Evolutionary conservation across 1,140 invertebrate genomes (phyloP), one percentile per base, ranked within the genome.

Genomic region (Leptopilina clavipes): DNA sequence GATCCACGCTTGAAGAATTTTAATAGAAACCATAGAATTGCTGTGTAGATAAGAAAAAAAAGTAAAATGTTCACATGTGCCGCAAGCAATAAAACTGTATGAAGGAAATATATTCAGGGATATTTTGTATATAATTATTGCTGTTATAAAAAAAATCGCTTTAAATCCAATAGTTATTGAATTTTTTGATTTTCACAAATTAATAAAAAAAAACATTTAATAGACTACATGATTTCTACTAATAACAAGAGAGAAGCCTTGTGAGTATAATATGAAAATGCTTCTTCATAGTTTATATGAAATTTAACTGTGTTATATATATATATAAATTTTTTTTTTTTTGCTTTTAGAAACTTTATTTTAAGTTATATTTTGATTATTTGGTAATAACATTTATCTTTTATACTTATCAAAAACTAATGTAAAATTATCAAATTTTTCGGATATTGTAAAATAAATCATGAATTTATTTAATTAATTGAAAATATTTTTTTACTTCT

Each of bases 61-160:
- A 25, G 5, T 12, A 18, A 56, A 3, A 22, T 14, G 19, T 59
- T 59, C 18, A 59, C 19, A 19, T 59, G 56, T 59, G 56, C 56
- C 56, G 19, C 56, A 59, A 59, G 56, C 22, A 59, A 22, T 59
- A 59, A 59, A 59, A 59, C 56, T 22, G 11, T 59, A 25, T 19
- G 11, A 19, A 59, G 19, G 12, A 59, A 59, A 59, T 59, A 75
- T 83, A 86, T 87, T 89, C 87, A 89, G 86, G 86, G 86, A 89
- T 86, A 79, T 88, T 87, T 85, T 87, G 86, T 84, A 83, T 85
- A 76, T 88, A 87, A 82, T 85, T 87, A 88, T 83, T 81, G 85
- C 77, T 45, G 14, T 3, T 85, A 78, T 85, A 85, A 83, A 40
- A 70, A 82, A 71, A 77, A 83, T 40, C 75, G 75, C 75, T 72